phyloP scores from a whole-genome alignment of 2,888 invertebrate genomes.

The Lissonota sp. region DNA sequence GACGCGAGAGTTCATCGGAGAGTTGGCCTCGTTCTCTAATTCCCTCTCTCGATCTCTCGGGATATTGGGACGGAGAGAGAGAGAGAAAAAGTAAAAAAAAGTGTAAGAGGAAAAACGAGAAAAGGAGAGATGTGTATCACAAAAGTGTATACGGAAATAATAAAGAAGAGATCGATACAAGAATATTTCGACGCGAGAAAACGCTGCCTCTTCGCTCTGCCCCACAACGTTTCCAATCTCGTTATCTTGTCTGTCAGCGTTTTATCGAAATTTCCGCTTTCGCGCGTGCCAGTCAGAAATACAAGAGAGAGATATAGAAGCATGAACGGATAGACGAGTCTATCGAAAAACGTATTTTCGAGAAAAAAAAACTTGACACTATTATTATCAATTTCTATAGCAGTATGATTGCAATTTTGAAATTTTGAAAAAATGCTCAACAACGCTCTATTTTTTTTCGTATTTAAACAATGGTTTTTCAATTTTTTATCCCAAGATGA shows the following conservation, averaged over 20 bases:
- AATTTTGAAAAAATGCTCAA: too few relatives aligned
- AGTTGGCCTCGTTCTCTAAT: conserved; percentile 56
- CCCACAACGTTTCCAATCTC: conserved; percentile 54
- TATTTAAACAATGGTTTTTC: too few relatives aligned
- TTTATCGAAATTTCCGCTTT: conserved; percentile 54
- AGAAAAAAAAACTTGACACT: conserved; percentile 2
- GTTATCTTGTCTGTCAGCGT: conserved; percentile 58
- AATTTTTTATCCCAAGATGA: too few relatives aligned
- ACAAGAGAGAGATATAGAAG: neutral
- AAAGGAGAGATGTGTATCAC: conserved; percentile 30
- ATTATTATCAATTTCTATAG: neutral
- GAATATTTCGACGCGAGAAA: conserved; percentile 37
- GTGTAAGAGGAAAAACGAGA: neutral
- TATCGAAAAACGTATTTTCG: conserved; percentile 9
- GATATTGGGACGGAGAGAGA: conserved; percentile 10
- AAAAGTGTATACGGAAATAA: conserved; percentile 38
- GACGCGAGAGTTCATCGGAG: conserved; percentile 58
- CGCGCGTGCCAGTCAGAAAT: conserved; percentile 25
- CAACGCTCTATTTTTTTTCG: too few relatives aligned
- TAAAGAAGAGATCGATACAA: conserved; percentile 21
- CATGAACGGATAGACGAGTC: conserved; percentile 15
- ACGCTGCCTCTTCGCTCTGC: conserved; percentile 8
- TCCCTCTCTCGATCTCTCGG: conserved; percentile 13
- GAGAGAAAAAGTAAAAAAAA: conserved; percentile 1
- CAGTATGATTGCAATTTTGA: too few relatives aligned